Evolutionary conservation across 2,797 vertebrate species (phyloP).

Genomic region (Pogonophryne albipinna): DNA sequence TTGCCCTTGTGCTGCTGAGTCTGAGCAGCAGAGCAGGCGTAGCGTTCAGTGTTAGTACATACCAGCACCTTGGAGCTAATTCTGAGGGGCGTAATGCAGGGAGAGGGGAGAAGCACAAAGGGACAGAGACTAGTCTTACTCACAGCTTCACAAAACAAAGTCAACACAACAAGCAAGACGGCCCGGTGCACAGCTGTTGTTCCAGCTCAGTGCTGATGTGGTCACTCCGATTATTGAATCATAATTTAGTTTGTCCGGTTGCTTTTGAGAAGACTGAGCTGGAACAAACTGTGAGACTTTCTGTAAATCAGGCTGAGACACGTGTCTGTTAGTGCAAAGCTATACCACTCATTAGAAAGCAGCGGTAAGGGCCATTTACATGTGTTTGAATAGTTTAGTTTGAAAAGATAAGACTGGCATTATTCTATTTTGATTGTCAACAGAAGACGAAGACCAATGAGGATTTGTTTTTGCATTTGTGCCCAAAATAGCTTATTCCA

Average conservation of each 20-base stretch:
- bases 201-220: conserved; percentile 47
- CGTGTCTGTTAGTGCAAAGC: neutral
- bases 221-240: neutral
- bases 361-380: conserved; percentile 3
- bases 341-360: neutral
- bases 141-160: conserved; percentile 87
- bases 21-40: conserved; percentile 73
- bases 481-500: neutral
- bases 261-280: conserved; percentile 32
- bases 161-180: conserved; percentile 73
- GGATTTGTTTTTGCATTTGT: neutral
- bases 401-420: neutral
- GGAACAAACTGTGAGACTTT: conserved; percentile 52
- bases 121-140: conserved; percentile 98
- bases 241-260: neutral
- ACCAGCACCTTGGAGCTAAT: conserved; percentile 95
- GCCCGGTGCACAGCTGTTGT: conserved; percentile 44
- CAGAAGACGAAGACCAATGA: neutral
- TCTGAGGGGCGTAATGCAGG: conserved; percentile 91
- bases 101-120: conserved; percentile 85
- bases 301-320: conserved; percentile 7
- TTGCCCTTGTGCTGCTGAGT: conserved; percentile 73
- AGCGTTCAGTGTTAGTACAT: conserved; percentile 90
- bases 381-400: neutral
- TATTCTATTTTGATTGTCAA: neutral